These are phyloP conservation scores for Limulus polyphemus DNA, from an alignment of 2,888 invertebrate genomes.

Conservation along the genomic window DNA sequence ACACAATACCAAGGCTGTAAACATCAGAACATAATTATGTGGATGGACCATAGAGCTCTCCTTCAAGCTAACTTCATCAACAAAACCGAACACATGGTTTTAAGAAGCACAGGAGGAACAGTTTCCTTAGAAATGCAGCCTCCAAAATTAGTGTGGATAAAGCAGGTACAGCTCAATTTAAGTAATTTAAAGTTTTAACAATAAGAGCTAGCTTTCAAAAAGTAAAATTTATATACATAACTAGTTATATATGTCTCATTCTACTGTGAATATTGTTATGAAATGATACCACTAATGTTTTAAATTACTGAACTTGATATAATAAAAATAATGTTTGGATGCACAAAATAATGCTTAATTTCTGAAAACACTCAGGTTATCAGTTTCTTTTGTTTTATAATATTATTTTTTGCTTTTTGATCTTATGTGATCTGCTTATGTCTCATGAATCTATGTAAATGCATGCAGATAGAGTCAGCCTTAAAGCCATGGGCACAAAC, in stretches of 20 bases:
- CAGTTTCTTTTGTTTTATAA: neutral
- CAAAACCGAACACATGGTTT: conserved; percentile 53
- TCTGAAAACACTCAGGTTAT: neutral
- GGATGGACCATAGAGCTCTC: conserved; percentile 83
- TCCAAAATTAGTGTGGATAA: conserved; percentile 87
- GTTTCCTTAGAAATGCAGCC: conserved; percentile 95
- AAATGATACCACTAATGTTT: too few species aligned
- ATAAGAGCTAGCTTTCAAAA: neutral
- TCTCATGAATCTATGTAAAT: too few species aligned
- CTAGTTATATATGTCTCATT: too few species aligned
- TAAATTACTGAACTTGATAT: too few species aligned
- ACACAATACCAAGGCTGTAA: neutral
- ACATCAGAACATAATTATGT: conserved; percentile 71
- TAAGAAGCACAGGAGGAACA: conserved; percentile 77
- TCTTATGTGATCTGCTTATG: too few species aligned
- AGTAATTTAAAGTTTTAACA: conserved; percentile 1
- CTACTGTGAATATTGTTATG: too few species aligned
- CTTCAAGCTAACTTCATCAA: conserved; percentile 70
- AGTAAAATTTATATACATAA: neutral
- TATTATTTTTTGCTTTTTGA: neutral
- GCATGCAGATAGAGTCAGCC: too few species aligned
- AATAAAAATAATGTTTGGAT: too few species aligned
- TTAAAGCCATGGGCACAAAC: too few species aligned
- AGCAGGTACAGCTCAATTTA: conserved; percentile 39
- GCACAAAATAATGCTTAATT: neutral